Evolutionary conservation across 1,140 invertebrate genomes (phyloP), one percentile per base, ranked within the genome.

Genomic region (Ceratitis capitata): DNA sequence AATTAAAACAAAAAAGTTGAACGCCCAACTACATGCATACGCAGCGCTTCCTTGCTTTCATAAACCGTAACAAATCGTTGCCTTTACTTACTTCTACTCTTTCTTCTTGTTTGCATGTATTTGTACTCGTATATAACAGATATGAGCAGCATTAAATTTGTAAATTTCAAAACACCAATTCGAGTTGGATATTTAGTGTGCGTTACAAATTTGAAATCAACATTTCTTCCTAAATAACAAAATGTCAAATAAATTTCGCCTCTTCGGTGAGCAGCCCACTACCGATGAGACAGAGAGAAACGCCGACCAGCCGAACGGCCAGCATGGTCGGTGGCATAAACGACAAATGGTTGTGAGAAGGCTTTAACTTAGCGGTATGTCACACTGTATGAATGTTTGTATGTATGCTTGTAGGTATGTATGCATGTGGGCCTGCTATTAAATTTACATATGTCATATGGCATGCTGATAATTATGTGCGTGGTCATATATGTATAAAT

Each of bases 171-270:
- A 45, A 78, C 69, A 78, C 69, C 39, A 78, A 78, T 78, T 78
- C 32, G 69, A 39, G 39, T 78, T 78, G 69, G 39, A 78, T 78
- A 78, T 78, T 78, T 78, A 78, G 69, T 78, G 39, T 78, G 69
- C 69, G 69, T 78, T 78, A 78, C 69, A 78, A 78, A 78, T 78
- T 78, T 78, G 69, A 78, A 7, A 78, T 23, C 39, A 23, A 78
- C 35, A 78, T 83, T 83, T 83, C 45, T 83, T 83, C 49, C 35
- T 51, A 83, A 83, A 83, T 83, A 53, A 83, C 49, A 83, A 83
- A 45, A 83, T 83, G 82, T 35, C 82, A 83, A 53, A 83, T 83
- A 83, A 83, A 83, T 83, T 83, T 83, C 45, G 45, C 29, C 29
- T 53, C n/a, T 51, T 39, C 45, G 82, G 47, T 78, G 0, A 26